Percentiles rank a stretch among this genome's conserved stretches.
Conservation (phyloP, 2,888 invertebrate genomes). For the Mythimna loreyi region DNA sequence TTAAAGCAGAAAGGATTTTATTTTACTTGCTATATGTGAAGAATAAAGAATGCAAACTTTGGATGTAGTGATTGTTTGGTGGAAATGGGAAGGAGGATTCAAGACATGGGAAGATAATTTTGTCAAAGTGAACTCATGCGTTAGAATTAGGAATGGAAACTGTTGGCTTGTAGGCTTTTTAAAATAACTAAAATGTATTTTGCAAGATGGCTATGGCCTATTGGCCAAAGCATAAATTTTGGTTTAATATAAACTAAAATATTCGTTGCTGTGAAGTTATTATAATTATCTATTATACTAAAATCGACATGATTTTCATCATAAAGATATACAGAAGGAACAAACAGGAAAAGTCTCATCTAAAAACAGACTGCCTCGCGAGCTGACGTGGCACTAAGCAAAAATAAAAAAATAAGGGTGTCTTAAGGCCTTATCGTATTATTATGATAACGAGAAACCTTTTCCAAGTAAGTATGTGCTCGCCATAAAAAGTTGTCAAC, state of each 20-base stretch:
- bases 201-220: too few relatives aligned
- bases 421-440: slow-evolving; percentile 61
- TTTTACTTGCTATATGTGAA: neutral
- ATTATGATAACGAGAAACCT: slow-evolving; percentile 65
- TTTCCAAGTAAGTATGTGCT: slow-evolving; percentile 51
- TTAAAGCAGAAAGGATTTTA: neutral
- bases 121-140: too few relatives aligned
- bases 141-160: too few relatives aligned
- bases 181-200: too few relatives aligned
- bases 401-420: slow-evolving; percentile 60
- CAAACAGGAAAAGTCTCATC: slow-evolving; percentile 58
- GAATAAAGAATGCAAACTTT: neutral
- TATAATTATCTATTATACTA: neutral
- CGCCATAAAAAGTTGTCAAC: slow-evolving; percentile 58
- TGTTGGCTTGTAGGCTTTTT: too few relatives aligned
- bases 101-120: too few relatives aligned
- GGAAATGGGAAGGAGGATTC: too few relatives aligned
- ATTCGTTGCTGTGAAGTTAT: neutral
- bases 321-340: slow-evolving; percentile 34
- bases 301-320: neutral
- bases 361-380: slow-evolving; percentile 55
- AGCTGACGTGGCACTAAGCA: slow-evolving; percentile 56
- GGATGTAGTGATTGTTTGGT: neutral
- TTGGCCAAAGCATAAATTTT: too few relatives aligned
- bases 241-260: neutral